Evolutionary conservation across 2,113 vertebrate genomes (phyloP), one percentile per base, ranked within the genome.

Genomic region (Corythoichthys intestinalis): DNA sequence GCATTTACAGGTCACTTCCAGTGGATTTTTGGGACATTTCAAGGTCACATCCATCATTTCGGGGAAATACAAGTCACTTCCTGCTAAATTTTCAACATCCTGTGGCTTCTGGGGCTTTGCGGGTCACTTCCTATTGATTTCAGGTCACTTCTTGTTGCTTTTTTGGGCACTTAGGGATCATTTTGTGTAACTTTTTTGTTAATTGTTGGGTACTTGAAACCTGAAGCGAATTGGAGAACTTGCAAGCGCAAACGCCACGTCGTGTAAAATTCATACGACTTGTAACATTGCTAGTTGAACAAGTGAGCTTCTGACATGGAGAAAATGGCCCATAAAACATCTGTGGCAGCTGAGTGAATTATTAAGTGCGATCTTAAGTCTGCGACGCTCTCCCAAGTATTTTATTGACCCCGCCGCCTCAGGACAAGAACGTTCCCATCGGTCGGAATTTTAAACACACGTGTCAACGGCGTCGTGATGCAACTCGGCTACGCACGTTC

Each of bases 291-390:
- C 35, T 41, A 54, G 54, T 70, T 74, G n/a, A 77, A 56, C 72
- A 66, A 71, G 49, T 41, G 4, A 66, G 49, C n/a, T 81, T 74
- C 68, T 52, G 48, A 70, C 69, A 46, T n/a, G 68, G 58, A 9
- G 37, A 65, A 82, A 74, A 73, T 71, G 66, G 78, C 59, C 63
- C 57, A 71, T 73, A 61, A 77, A 77, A 59, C 58, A 76, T 83
- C 76, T 73, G 69, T 79, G 73, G 57, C 73, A 76, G 46, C 62
- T 67, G 53, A 48, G 53, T 88, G 48, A 85, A 85, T 79, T 82
- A 83, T 79, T 80, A 65, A 81, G 59, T 44, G 6, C 67, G 65
- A 78, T 76, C 54, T 76, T 69, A 73, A 74, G 53, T 83, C 65
- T 68, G 74, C 67, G 67, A 64, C 73, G 4, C 73, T 53, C 61